Evolutionary conservation across 2,888 invertebrate species (phyloP).

Genomic region (Cheilosia vulpina): DNA sequence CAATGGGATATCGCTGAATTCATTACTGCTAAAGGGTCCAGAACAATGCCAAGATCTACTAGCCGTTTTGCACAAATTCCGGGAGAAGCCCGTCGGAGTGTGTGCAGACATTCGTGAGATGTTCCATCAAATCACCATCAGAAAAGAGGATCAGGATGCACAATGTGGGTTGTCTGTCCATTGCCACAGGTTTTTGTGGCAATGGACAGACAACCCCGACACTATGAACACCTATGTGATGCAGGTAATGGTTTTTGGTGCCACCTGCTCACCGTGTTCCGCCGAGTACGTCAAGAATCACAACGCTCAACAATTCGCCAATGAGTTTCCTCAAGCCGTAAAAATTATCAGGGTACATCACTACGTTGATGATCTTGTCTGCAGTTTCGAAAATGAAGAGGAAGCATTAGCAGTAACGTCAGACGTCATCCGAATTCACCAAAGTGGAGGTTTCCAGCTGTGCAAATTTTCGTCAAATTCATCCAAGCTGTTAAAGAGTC

Average conservation of each 20-base stretch:
- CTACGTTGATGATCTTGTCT: background rate
- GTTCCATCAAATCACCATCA: constrained; percentile 78
- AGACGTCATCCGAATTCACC: background rate
- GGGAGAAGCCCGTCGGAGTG: constrained; percentile 76
- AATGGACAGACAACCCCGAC: background rate
- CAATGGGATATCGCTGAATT: too few species aligned
- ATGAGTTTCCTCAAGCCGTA: background rate
- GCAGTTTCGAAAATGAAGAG: background rate
- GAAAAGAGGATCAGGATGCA: constrained; percentile 76
- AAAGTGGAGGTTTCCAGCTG: background rate
- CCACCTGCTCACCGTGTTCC: constrained; percentile 27
- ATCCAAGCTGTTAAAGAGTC: background rate
- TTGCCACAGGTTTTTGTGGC: constrained; percentile 78
- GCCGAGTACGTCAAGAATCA: constrained; percentile 5
- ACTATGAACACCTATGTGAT: background rate
- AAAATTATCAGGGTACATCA: background rate
- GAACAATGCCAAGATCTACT: constrained; percentile 72
- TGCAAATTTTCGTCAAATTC: constrained; percentile 1
- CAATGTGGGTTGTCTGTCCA: too few species aligned
- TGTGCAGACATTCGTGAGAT: constrained; percentile 79
- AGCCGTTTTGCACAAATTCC: constrained; percentile 77
- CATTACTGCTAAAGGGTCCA: too few species aligned
- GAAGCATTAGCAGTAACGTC: background rate
- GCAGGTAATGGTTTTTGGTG: constrained; percentile 55
- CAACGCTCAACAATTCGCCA: background rate